Conservation (phyloP, 2,888 invertebrate genomes). For the Mythimna lalbum region DNA sequence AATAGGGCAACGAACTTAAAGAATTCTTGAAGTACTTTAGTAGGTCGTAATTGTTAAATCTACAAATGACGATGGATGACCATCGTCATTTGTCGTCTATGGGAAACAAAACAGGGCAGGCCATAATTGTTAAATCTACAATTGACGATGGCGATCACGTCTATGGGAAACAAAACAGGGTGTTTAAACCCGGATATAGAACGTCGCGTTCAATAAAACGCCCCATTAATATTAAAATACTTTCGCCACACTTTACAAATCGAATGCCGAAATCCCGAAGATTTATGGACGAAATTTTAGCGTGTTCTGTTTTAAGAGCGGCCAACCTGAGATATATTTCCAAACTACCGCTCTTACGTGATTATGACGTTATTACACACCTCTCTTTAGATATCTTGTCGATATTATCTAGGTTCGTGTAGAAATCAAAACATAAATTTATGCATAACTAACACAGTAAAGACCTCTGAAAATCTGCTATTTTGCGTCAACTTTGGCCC, state of each 20-base stretch:
- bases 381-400: too few relatives aligned
- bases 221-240: conserved; percentile 1
- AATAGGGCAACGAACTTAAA: neutral
- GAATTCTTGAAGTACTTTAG: neutral
- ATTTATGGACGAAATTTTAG: conserved; percentile 1
- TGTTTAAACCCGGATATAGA: neutral
- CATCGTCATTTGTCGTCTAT: too few relatives aligned
- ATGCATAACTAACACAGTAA: too few relatives aligned
- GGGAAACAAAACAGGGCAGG: neutral
- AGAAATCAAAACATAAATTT: too few relatives aligned
- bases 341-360: too few relatives aligned
- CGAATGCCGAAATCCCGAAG: conserved; percentile 8
- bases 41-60: neutral
- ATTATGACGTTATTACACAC: too few relatives aligned
- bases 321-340: too few relatives aligned
- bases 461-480: too few relatives aligned
- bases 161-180: neutral
- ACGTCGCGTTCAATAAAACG: neutral
- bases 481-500: too few relatives aligned
- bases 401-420: too few relatives aligned
- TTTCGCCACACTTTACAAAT: conserved; percentile 8
- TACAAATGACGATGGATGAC: neutral
- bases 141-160: neutral
- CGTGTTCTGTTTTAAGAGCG: too few relatives aligned
- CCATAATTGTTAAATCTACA: neutral